Base-by-base conservation (phyloP, 2,888 invertebrate species). In the Ichneumoninae sp. region DNA sequence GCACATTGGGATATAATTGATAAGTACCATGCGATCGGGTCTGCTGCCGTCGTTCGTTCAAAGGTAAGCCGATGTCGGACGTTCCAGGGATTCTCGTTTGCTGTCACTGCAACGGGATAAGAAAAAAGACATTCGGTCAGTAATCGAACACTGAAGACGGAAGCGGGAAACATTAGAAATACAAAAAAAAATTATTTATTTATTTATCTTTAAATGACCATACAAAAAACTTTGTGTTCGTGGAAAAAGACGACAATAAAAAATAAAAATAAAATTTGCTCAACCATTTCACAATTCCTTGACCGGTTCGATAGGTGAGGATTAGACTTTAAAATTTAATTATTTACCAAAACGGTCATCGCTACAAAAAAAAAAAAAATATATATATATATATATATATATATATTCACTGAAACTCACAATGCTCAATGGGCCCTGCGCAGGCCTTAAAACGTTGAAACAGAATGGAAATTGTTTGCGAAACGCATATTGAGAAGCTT, bases 401-500 rank as follows among this genome's bases (percentile, higher is more conserved):
- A 2, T 36, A 13, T 13, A 44, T 33, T 60, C n/a, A 13, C 16
- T 30, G 5, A 22, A 22, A 26, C 1, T 6, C 30, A 63, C 30
- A 63, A 16, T 16, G 63, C 16, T 26, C 33, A 30, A 10, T 26
- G 57, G 57, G 54, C 26, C 3, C 26, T 13, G 7, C 3, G 19
- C 3, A 3, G 30, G 13, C 13, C 10, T 22, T 22, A 19, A 13
- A 47, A 77, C 57, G 10, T 47, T 47, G 33, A 57, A 10, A 73
- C 22, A 44, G 44, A 86, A 86, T 83, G 80, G 47, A 85, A 85
- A 86, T 86, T 16, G 26, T 13, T 22, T 22, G 16, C 40, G 22
- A 16, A 36, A 86, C 87, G 70, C 84, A 91, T 90, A 92, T 89
- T 88, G 6, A 90, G 80, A 4, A 73, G 30, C 8, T 83, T 87